These are phyloP conservation scores for Eupithecia subumbrata DNA, from an alignment of 2,888 invertebrate genomes.

Conservation along the genomic window DNA sequence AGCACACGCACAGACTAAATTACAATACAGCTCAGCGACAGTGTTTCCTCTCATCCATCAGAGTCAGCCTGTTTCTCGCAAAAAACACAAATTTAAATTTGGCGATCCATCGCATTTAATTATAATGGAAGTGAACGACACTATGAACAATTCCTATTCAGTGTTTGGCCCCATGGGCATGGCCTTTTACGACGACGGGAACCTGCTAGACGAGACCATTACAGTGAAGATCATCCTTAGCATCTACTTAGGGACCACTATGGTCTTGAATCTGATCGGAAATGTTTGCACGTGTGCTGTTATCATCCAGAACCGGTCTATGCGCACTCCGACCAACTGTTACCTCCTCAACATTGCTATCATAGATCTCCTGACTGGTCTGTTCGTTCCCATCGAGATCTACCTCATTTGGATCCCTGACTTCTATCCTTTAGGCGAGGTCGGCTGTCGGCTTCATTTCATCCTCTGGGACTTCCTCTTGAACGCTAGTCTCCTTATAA, in stretches of 20 bases:
- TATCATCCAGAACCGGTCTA: conserved; percentile 88
- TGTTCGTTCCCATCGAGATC: conserved; percentile 91
- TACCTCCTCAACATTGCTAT: conserved; percentile 91
- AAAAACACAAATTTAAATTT: conserved; percentile 14
- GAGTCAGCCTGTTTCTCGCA: conserved; percentile 29
- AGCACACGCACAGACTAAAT: conserved; percentile 10
- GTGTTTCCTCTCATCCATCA: conserved; percentile 53
- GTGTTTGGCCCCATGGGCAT: conserved; percentile 69
- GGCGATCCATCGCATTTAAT: conserved; percentile 12
- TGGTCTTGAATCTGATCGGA: conserved; percentile 88
- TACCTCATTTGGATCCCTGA: conserved; percentile 90
- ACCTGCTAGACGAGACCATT: conserved; percentile 77
- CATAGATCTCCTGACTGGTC: conserved; percentile 88
- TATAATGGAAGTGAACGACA: conserved; percentile 45
- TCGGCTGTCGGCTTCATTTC: conserved; percentile 89
- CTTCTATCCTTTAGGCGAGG: conserved; percentile 89
- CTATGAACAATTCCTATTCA: conserved; percentile 63
- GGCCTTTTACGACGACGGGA: conserved; percentile 63
- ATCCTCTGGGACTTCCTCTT: conserved; percentile 92
- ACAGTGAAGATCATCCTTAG: conserved; percentile 81
- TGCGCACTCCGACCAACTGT: conserved; percentile 93
- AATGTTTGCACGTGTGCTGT: conserved; percentile 91
- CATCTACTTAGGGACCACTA: conserved; percentile 85
- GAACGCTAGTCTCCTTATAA: conserved; percentile 92
- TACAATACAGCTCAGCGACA: conserved; percentile 47